Conservation (phyloP, 2,797 vertebrate species). For the Mycteria americana region DNA sequence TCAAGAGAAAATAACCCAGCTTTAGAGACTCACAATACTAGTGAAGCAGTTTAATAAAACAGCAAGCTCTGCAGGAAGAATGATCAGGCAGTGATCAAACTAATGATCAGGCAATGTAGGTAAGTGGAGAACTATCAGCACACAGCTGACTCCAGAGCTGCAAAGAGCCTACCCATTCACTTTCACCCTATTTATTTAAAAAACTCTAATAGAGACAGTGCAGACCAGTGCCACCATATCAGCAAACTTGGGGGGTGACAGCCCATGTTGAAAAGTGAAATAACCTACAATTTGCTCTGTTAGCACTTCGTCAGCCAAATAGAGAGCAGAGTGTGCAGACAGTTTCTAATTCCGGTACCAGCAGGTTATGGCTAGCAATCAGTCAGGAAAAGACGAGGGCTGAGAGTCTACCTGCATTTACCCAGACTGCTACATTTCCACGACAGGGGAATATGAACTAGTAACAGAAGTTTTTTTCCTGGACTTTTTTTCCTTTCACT, state of each 20-base stretch:
- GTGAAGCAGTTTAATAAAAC: constrained; percentile 25
- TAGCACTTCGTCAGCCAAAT: constrained; percentile 53
- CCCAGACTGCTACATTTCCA: background rate
- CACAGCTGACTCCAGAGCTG: background rate
- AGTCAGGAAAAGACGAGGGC: background rate
- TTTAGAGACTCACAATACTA: background rate
- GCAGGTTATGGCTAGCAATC: constrained; percentile 51
- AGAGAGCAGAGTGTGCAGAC: constrained; percentile 5
- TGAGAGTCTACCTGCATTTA: background rate
- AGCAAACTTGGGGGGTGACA: constrained; percentile 35
- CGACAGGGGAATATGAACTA: background rate
- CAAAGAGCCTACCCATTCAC: background rate
- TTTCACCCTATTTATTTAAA: constrained; percentile 30
- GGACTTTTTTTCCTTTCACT: background rate
- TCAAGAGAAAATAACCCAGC: background rate
- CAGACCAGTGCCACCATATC: background rate
- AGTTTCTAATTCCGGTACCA: constrained; percentile 62
- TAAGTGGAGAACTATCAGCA: constrained; percentile 32
- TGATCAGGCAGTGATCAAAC: constrained; percentile 29
- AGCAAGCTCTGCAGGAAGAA: constrained; percentile 21
- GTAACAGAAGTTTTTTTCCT: background rate
- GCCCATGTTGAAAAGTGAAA: constrained; percentile 24
- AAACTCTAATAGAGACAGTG: background rate
- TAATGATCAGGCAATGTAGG: background rate
- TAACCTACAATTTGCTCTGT: constrained; percentile 59